A percentile compares a stretch with the other conserved stretches of the same genome.
Conservation (phyloP, 2,113 vertebrate genomes). For the Oryzias curvinotus region DNA sequence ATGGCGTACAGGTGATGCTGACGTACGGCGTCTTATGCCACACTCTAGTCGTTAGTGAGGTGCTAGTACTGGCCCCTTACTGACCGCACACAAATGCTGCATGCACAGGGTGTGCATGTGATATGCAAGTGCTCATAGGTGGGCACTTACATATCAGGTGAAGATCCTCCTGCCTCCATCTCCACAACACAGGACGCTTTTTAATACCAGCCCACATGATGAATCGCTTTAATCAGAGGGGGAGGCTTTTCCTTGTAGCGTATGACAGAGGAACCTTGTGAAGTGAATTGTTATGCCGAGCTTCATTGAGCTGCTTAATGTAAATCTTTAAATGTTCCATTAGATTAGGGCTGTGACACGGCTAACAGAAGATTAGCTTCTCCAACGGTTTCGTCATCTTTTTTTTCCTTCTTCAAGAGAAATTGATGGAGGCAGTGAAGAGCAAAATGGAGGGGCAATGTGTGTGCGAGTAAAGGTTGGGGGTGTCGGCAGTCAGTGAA, state of each 20-base stretch:
- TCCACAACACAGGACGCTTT: slow-evolving; percentile 51
- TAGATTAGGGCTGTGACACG: slow-evolving; percentile 76
- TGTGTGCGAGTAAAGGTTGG: slow-evolving; percentile 1
- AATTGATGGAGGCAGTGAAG: slow-evolving; percentile 18
- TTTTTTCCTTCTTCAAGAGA: slow-evolving; percentile 7
- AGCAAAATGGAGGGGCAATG: slow-evolving; percentile 24
- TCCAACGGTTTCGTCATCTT: slow-evolving; percentile 31
- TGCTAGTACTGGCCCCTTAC: no score
- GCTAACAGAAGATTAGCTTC: slow-evolving; percentile 7
- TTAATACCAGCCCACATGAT: slow-evolving; percentile 75
- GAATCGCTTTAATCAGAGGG: slow-evolving; percentile 84
- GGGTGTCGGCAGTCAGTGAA: slow-evolving; percentile 36
- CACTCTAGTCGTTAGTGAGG: no score
- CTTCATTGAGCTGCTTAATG: slow-evolving; percentile 87
- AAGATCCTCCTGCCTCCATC: no score
- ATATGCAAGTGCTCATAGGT: no score
- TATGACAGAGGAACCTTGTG: slow-evolving; percentile 82
- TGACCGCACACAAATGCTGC: no score
- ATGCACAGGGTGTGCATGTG: no score
- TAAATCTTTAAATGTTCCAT: slow-evolving; percentile 83
- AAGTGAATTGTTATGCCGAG: slow-evolving; percentile 82
- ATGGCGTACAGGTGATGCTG: no score
- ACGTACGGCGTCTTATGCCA: no score
- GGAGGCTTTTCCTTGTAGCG: slow-evolving; percentile 79
- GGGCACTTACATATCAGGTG: no score